phyloP scores from a whole-genome alignment of 64 coral and sea anemone species.

The Pocillopora damicornis region DNA sequence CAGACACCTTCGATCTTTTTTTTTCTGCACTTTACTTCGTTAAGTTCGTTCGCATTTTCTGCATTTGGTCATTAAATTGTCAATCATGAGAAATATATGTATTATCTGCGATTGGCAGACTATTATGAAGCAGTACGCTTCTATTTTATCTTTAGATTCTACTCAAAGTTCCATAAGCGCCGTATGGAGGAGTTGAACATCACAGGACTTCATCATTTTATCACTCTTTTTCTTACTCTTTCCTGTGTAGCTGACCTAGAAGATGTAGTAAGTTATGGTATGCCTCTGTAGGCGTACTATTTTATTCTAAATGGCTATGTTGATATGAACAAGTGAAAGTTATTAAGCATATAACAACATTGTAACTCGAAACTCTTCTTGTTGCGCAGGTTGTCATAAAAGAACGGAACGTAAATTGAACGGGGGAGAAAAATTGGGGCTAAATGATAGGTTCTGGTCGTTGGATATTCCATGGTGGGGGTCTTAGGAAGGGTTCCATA shows the following conservation, averaged over 20 bases:
- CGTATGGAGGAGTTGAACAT: conserved; percentile 91
- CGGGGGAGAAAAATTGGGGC: too few species aligned
- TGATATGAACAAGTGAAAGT: too few species aligned
- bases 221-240: conserved; percentile 81
- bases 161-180: conserved; percentile 96
- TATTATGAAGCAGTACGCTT: neutral
- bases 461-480: too few species aligned
- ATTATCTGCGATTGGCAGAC: neutral
- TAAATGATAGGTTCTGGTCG: too few species aligned
- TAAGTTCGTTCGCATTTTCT: neutral
- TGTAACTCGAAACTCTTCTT: too few species aligned
- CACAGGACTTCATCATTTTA: conserved; percentile 75
- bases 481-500: too few species aligned
- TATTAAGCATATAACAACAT: too few species aligned
- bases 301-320: too few species aligned
- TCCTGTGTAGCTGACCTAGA: conserved; percentile 88
- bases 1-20: neutral
- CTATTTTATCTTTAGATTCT: conserved; percentile 62
- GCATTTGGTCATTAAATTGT: neutral
- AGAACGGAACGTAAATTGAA: too few species aligned
- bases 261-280: conserved; percentile 75
- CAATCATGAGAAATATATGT: neutral
- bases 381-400: too few species aligned
- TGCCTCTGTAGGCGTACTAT: neutral
- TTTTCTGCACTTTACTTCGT: neutral